These are phyloP conservation scores for Sceloporus undulatus DNA, from an alignment of 2,113 vertebrate genomes.

Conservation along the genomic window DNA sequence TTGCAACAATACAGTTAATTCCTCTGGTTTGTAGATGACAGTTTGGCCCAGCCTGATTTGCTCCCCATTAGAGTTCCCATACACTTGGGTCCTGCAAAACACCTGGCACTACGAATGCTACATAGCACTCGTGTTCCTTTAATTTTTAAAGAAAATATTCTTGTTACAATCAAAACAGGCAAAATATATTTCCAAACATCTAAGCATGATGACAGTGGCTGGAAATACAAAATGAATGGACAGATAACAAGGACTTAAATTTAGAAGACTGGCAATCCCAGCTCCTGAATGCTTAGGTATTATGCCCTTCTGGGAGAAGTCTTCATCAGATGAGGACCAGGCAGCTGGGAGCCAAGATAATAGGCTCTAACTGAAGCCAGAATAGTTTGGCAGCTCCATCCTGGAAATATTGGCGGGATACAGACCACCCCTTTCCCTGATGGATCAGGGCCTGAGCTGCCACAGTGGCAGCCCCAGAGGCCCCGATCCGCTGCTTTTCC, in stretches of 20 bases:
- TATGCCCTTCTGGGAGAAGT: too few relatives aligned
- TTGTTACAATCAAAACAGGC: neutral
- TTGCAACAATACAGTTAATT: neutral
- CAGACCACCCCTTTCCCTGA: too few relatives aligned
- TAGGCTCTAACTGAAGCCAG: too few relatives aligned
- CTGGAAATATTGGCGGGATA: too few relatives aligned
- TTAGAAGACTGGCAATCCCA: neutral
- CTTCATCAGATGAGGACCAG: too few relatives aligned
- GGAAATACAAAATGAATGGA: neutral
- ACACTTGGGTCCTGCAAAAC: neutral
- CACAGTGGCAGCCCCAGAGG: too few relatives aligned
- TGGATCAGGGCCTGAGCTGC: too few relatives aligned
- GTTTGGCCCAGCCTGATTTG: neutral
- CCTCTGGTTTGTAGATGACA: neutral
- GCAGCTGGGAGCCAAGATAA: too few relatives aligned
- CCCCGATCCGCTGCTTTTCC: too few relatives aligned
- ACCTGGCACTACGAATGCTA: neutral
- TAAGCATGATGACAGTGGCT: neutral
- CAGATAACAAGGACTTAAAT: neutral
- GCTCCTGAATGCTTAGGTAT: neutral
- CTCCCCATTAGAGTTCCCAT: neutral
- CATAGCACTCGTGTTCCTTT: neutral
- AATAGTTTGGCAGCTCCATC: too few relatives aligned
- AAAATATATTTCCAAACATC: neutral
- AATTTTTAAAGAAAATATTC: neutral